phyloP scores from a whole-genome alignment of 2,888 invertebrate genomes.

The Acanthopleura granulata region DNA sequence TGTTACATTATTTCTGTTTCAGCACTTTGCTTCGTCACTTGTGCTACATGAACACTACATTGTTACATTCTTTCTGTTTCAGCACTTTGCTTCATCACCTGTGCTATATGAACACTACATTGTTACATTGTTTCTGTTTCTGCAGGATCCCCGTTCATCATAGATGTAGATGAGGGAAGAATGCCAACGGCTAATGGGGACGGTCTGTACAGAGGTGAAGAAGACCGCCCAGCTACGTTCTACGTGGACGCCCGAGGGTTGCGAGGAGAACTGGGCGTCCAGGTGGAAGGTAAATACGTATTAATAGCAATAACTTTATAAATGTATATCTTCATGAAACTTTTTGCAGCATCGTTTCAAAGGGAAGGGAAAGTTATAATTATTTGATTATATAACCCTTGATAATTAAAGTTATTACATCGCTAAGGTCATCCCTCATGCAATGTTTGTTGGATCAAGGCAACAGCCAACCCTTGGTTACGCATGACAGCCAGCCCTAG shows the following conservation, averaged over 20 bases:
- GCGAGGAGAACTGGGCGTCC: constrained; percentile 72
- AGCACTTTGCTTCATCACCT: neutral
- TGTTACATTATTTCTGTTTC: too few species aligned
- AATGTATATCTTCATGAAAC: too few species aligned
- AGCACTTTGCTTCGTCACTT: neutral
- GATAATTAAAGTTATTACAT: too few species aligned
- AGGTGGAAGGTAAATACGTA: constrained; percentile 69
- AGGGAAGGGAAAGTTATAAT: too few species aligned
- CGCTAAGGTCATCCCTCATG: too few species aligned
- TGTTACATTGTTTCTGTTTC: constrained; percentile 15
- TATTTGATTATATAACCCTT: too few species aligned
- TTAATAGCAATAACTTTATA: too few species aligned
- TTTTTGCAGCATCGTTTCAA: too few species aligned
- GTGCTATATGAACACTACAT: too few species aligned
- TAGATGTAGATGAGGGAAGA: constrained; percentile 73
- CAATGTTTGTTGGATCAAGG: too few species aligned
- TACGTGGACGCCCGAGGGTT: constrained; percentile 72
- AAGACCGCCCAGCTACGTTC: constrained; percentile 73
- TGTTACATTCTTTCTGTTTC: neutral
- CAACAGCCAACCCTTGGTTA: too few species aligned
- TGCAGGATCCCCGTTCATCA: constrained; percentile 64
- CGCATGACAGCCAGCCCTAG: too few species aligned
- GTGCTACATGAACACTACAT: neutral
- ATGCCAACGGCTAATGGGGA: constrained; percentile 76
- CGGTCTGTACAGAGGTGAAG: constrained; percentile 71